A percentile compares a stretch with the other conserved stretches of the same genome.
These are phyloP conservation scores for Apolygus lucorum DNA, from an alignment of 1,140 invertebrate species.

Conservation along the genomic window DNA sequence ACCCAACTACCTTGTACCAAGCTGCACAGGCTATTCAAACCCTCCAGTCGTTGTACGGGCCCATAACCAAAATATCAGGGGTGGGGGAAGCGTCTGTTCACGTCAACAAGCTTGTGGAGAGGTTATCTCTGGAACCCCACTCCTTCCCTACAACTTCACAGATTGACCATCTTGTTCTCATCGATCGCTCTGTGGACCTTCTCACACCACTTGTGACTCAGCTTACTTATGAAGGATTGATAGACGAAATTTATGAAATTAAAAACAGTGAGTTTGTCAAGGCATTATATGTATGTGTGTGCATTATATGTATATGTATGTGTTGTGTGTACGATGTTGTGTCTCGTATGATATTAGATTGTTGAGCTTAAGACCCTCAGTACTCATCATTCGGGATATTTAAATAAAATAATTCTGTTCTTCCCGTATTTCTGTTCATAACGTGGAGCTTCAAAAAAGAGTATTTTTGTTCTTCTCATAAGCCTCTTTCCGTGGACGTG, in stretches of 20 bases:
- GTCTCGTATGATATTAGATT: too few species aligned
- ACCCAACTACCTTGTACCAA: conserved; percentile 78
- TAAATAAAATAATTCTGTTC: too few species aligned
- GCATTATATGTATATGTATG: neutral
- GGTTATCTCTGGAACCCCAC: conserved; percentile 63
- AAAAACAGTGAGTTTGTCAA: conserved; percentile 56
- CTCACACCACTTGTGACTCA: conserved; percentile 88
- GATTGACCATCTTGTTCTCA: conserved; percentile 80
- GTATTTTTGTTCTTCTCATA: too few species aligned
- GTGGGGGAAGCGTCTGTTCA: conserved; percentile 70
- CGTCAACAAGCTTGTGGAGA: conserved; percentile 78
- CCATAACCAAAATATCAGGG: conserved; percentile 70
- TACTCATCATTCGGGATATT: too few species aligned
- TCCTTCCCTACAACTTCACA: conserved; percentile 47
- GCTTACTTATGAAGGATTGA: conserved; percentile 93
- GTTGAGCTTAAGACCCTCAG: too few species aligned
- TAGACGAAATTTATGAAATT: conserved; percentile 82
- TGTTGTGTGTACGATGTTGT: too few species aligned
- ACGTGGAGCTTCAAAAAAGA: too few species aligned
- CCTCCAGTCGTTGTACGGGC: conserved; percentile 80
- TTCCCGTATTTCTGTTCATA: too few species aligned
- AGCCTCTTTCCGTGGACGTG: too few species aligned
- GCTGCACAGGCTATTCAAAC: conserved; percentile 79
- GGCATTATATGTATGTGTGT: neutral
- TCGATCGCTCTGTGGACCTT: conserved; percentile 86